Conservation (phyloP, 1,140 invertebrate species). For the Hyphantria cunea region DNA sequence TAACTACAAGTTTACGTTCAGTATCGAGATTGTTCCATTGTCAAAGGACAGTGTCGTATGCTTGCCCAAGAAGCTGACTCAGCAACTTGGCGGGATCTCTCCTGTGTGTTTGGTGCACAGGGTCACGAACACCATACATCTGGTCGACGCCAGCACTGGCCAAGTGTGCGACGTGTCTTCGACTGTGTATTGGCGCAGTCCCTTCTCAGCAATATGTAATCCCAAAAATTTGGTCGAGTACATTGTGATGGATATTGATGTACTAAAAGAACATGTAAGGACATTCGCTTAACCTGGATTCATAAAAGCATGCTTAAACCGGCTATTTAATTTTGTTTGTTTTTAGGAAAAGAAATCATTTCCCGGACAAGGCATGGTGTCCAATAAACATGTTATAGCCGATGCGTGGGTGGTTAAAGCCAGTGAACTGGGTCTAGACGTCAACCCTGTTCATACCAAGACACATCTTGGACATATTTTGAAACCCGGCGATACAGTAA, state of each 20-base stretch:
- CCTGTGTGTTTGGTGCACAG: slow-evolving; percentile 94
- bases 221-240: slow-evolving; percentile 96
- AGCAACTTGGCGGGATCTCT: slow-evolving; percentile 95
- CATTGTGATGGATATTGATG: slow-evolving; percentile 97
- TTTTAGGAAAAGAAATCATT: slow-evolving; percentile 87
- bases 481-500: slow-evolving; percentile 94
- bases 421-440: slow-evolving; percentile 92
- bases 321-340: too few species aligned
- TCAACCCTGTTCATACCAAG: slow-evolving; percentile 91
- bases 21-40: slow-evolving; percentile 97
- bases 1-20: slow-evolving; percentile 97
- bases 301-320: too few species aligned
- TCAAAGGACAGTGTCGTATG: slow-evolving; percentile 99
- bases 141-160: slow-evolving; percentile 96
- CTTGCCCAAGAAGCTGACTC: slow-evolving; percentile 92
- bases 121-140: slow-evolving; percentile 93
- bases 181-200: slow-evolving; percentile 91
- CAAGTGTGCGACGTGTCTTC: slow-evolving; percentile 95
- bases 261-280: slow-evolving; percentile 87
- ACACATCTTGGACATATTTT: slow-evolving; percentile 98
- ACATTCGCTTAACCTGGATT: too few species aligned
- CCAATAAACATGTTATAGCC: slow-evolving; percentile 93
- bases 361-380: slow-evolving; percentile 93
- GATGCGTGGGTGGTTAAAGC: slow-evolving; percentile 97
- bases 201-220: slow-evolving; percentile 93